Conservation (phyloP, 2,888 invertebrate genomes). For the Andrena minutula region DNA sequence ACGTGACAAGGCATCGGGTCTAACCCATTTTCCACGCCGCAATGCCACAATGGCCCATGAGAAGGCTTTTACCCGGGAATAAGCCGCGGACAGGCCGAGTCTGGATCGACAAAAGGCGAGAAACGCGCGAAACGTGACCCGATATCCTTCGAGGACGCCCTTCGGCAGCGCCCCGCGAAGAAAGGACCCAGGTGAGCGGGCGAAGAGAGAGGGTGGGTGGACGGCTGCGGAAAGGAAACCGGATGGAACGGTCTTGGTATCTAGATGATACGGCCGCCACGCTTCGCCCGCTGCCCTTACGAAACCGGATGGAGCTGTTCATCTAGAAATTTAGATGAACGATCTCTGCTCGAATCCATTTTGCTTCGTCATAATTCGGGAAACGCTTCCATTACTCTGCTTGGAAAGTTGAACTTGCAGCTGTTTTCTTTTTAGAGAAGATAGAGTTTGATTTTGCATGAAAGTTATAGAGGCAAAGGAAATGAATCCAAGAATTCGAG, state of each 20-base stretch:
- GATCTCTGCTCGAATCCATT: background rate
- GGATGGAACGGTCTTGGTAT: slow-evolving; percentile 67
- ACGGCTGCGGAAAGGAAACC: slow-evolving; percentile 59
- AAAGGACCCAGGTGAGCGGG: slow-evolving; percentile 24
- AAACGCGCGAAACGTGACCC: slow-evolving; percentile 54
- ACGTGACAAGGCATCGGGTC: slow-evolving; percentile 1
- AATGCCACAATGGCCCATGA: background rate
- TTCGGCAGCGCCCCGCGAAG: slow-evolving; percentile 25
- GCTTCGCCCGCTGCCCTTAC: slow-evolving; percentile 72
- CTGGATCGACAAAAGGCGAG: slow-evolving; percentile 3
- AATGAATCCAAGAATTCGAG: too few relatives aligned
- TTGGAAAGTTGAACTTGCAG: too few relatives aligned
- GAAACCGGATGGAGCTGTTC: slow-evolving; percentile 75
- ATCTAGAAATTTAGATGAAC: slow-evolving; percentile 63
- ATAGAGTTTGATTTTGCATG: too few relatives aligned
- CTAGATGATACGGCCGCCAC: slow-evolving; percentile 74
- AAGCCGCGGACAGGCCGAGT: slow-evolving; percentile 12
- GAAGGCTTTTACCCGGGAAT: background rate
- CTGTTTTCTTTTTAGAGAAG: too few relatives aligned
- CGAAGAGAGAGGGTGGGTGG: slow-evolving; percentile 10
- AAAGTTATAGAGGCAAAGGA: too few relatives aligned
- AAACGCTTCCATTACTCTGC: too few relatives aligned
- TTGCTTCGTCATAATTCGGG: too few relatives aligned
- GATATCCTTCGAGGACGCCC: slow-evolving; percentile 39
- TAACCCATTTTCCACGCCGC: slow-evolving; percentile 3